Percentiles rank a stretch among this genome's conserved stretches.
Evolutionary conservation across 2,888 invertebrate genomes (phyloP).

Genomic region (Chesias legatella): DNA sequence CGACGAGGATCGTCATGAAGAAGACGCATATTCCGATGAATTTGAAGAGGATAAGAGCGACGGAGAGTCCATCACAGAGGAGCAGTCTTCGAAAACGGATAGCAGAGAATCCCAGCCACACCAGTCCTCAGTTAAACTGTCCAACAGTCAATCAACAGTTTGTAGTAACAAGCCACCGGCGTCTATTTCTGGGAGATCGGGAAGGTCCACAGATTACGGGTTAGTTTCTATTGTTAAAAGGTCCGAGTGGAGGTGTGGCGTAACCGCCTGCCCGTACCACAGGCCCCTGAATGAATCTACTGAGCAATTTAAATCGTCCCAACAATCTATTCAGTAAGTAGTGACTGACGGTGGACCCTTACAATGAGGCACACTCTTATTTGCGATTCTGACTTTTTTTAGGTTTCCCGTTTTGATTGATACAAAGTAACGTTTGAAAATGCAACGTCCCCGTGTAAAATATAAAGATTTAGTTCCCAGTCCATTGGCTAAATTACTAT

Average conservation of each 20-base stretch:
- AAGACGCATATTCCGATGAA: constrained; percentile 68
- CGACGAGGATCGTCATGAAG: constrained; percentile 37
- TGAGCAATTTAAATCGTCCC: constrained; percentile 7
- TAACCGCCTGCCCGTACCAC: constrained; percentile 9
- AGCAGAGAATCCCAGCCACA: constrained; percentile 28
- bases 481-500: no score
- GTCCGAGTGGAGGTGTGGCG: constrained; percentile 12
- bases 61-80: constrained; percentile 40
- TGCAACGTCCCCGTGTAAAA: no score
- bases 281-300: constrained; percentile 3
- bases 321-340: constrained; percentile 11
- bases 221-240: constrained; percentile 34
- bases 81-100: constrained; percentile 37
- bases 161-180: constrained; percentile 41
- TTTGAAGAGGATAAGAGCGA: constrained; percentile 71
- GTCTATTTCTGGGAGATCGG: constrained; percentile 60
- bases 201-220: constrained; percentile 62
- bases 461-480: no score
- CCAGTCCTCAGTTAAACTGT: constrained; percentile 46
- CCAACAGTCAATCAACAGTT: constrained; percentile 59
- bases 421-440: no score
- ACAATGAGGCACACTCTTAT: neutral
- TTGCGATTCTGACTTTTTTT: no score
- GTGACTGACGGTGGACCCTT: neutral
- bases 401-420: no score